Evolutionary conservation across 2,113 vertebrate genomes (phyloP), one percentile per base, ranked within the genome.

Genomic region (Urocitellus parryii): DNA sequence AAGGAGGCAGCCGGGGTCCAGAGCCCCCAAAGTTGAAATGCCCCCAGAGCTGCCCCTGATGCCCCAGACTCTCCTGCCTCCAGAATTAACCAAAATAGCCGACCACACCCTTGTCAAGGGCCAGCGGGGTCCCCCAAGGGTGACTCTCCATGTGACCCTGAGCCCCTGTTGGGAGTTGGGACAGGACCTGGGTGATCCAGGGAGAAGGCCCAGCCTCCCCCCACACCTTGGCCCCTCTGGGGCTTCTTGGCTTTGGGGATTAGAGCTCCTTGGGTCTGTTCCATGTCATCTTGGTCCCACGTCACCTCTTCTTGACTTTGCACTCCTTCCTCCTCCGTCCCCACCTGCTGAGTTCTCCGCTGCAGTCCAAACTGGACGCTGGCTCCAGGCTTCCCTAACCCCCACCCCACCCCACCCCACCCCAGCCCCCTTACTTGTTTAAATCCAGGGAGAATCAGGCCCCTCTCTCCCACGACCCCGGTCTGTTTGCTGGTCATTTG

Each of bases 81-180:
- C 37, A 65, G 61, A 42, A 61, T 67, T 25, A 11, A 4, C 65
- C 25, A 11, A 68, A 17, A 18, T 1, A 13, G 11, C 17, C 27
- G 39, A 37, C 32, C 61, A 58, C 39, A 34, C 51, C 65, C 72
- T 68, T 53, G 70, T 63, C 34, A 13, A 48, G 79, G 68, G 61
- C 91, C 34, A 4, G 45, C 0, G 1, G 18, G 61, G 2, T 29
- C 70, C 5, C 48, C 34, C 32, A 25, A 22, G 63, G 17, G 39
- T 20, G n/a, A 8, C n/a, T 12, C 56, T 73, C 24, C 18, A 18
- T 51, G 45, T 14, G 25, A 63, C 56, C 39, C 0, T 0, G 0
- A 65, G 72, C 12, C 17, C 18, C 8, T 32, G 25, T 48, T 74
- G 34, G 65, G 45, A 83, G 29, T 16, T 7, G 87, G 68, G 29